phyloP scores from a whole-genome alignment of 2,797 vertebrate genomes.

The Lagorchestes hirsutus region DNA sequence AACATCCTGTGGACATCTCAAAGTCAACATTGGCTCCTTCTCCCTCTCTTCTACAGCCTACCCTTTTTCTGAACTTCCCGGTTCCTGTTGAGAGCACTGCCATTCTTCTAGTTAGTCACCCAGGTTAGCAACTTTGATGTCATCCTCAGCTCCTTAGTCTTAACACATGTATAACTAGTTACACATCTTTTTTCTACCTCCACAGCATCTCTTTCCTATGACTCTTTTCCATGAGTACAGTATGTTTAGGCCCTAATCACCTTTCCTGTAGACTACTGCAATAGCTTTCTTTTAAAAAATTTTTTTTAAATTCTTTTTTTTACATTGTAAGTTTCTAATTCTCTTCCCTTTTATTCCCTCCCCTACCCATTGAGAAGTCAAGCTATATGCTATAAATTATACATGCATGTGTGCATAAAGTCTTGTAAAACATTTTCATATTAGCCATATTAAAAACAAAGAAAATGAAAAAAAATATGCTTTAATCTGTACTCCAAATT shows the following conservation, averaged over 20 bases:
- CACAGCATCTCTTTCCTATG: background rate
- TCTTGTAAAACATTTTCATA: background rate
- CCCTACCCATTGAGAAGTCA: background rate
- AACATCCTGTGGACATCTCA: background rate
- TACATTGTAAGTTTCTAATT: background rate
- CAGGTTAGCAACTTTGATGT: background rate
- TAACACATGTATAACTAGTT: background rate
- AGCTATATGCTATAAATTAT: background rate
- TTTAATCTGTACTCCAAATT: background rate
- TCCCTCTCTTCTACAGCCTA: background rate
- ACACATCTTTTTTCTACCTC: background rate
- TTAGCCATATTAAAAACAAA: background rate
- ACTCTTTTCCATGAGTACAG: background rate
- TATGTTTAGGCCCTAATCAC: background rate
- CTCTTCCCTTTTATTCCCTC: background rate
- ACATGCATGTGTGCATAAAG: background rate
- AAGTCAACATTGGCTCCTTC: background rate
- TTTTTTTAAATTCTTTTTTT: background rate
- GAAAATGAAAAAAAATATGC: background rate
- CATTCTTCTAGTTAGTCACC: background rate
- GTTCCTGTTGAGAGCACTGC: background rate
- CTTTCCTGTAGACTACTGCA: background rate
- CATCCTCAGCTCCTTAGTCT: background rate
- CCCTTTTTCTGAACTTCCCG: background rate
- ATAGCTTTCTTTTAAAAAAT: background rate